Evolutionary conservation across 2,888 invertebrate species (phyloP).

Genomic region (Melanchra persicariae): DNA sequence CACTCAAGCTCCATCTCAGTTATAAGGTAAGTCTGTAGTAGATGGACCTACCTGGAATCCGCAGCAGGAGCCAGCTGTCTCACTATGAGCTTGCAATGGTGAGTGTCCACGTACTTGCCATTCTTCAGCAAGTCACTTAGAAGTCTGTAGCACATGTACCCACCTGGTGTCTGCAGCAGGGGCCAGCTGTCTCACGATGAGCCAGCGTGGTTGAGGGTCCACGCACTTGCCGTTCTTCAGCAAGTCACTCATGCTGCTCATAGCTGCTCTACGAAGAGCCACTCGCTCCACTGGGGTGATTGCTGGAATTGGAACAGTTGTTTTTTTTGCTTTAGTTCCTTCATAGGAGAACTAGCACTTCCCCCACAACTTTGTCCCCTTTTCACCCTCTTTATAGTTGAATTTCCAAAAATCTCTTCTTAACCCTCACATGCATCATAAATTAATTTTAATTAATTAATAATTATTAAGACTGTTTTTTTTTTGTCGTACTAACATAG

Average conservation of each 20-base stretch:
- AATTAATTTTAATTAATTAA: too few species aligned
- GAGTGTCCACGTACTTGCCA: slow-evolving; percentile 93
- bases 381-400: too few species aligned
- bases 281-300: slow-evolving; percentile 72
- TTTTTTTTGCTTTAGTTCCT: too few species aligned
- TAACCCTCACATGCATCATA: too few species aligned
- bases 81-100: slow-evolving; percentile 94
- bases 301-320: slow-evolving; percentile 69
- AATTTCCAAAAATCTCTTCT: too few species aligned
- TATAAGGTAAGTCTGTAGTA: neutral
- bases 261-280: slow-evolving; percentile 71
- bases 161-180: slow-evolving; percentile 93
- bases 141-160: slow-evolving; percentile 59
- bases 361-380: too few species aligned
- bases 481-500: too few species aligned
- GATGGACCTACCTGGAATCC: slow-evolving; percentile 89
- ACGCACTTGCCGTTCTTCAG: slow-evolving; percentile 91
- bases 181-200: slow-evolving; percentile 93
- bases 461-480: too few species aligned
- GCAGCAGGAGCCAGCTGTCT: slow-evolving; percentile 93
- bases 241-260: slow-evolving; percentile 75
- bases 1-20: too few species aligned
- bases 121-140: slow-evolving; percentile 79
- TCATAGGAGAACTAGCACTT: too few species aligned
- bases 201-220: slow-evolving; percentile 94